These are phyloP conservation scores for Chalcosyrphus nemorum DNA, from an alignment of 2,888 invertebrate genomes.

Conservation along the genomic window DNA sequence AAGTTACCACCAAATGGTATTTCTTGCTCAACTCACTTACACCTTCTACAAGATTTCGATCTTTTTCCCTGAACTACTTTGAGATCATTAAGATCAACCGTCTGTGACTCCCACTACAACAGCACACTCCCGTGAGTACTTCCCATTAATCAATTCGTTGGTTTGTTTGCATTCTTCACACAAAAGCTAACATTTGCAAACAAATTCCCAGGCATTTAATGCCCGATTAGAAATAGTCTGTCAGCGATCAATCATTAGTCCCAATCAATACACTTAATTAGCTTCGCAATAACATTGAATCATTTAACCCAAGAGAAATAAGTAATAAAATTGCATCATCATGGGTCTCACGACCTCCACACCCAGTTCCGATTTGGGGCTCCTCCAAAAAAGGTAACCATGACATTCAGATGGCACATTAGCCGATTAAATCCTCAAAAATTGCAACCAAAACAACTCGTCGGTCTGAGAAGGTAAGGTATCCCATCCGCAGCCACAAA, in stretches of 20 bases:
- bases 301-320: background rate
- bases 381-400: conserved; percentile 10
- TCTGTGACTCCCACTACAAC: background rate
- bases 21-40: too few relatives aligned
- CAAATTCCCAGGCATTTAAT: conserved; percentile 13
- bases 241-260: conserved; percentile 45
- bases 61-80: too few relatives aligned
- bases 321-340: conserved; percentile 57
- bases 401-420: conserved; percentile 70
- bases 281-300: conserved; percentile 7
- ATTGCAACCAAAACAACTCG: conserved; percentile 57
- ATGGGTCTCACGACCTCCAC: conserved; percentile 50
- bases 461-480: conserved; percentile 39
- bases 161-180: background rate
- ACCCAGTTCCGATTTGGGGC: conserved; percentile 31
- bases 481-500: conserved; percentile 34
- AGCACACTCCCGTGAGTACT: background rate
- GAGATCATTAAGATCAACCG: too few relatives aligned
- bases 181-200: background rate
- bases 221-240: conserved; percentile 23
- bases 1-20: too few relatives aligned
- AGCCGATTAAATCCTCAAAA: conserved; percentile 66
- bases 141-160: conserved; percentile 29
- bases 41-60: too few relatives aligned
- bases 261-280: conserved; percentile 52